Percentiles rank a stretch among this genome's conserved stretches.
Conservation (phyloP, 1,140 invertebrate species). For the Pemphigus obesinymphae region DNA sequence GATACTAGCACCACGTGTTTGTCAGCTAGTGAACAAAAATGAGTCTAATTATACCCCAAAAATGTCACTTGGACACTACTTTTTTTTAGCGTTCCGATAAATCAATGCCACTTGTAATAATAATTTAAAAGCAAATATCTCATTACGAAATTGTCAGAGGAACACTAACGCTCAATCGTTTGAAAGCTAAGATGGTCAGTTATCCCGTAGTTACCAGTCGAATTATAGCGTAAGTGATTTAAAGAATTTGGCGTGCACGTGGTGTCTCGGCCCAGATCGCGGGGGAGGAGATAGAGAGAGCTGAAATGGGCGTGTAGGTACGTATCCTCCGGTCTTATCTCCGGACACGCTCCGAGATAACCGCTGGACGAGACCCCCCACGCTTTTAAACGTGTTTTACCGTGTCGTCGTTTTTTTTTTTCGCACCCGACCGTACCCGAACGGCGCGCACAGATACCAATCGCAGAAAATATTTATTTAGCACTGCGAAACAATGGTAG, state of each 20-base stretch:
- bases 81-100: too few species aligned
- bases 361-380: constrained; percentile 21
- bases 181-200: too few species aligned
- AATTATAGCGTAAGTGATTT: too few species aligned
- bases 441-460: constrained; percentile 1
- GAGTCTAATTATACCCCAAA: too few species aligned
- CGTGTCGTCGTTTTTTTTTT: neutral
- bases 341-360: neutral
- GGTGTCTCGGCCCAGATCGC: neutral
- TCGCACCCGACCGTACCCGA: constrained; percentile 1
- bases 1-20: too few species aligned
- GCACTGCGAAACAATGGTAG: constrained; percentile 9
- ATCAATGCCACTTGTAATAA: too few species aligned
- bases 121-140: too few species aligned
- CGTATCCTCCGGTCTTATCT: neutral
- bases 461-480: constrained; percentile 24
- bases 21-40: too few species aligned
- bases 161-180: too few species aligned
- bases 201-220: too few species aligned
- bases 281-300: neutral
- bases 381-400: constrained; percentile 3
- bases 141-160: too few species aligned
- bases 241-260: neutral
- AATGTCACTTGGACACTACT: too few species aligned
- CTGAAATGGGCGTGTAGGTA: neutral